Percentiles rank a stretch among this genome's conserved stretches.
phyloP scores from a whole-genome alignment of 2,113 vertebrate species.

The Amphiprion ocellaris region DNA sequence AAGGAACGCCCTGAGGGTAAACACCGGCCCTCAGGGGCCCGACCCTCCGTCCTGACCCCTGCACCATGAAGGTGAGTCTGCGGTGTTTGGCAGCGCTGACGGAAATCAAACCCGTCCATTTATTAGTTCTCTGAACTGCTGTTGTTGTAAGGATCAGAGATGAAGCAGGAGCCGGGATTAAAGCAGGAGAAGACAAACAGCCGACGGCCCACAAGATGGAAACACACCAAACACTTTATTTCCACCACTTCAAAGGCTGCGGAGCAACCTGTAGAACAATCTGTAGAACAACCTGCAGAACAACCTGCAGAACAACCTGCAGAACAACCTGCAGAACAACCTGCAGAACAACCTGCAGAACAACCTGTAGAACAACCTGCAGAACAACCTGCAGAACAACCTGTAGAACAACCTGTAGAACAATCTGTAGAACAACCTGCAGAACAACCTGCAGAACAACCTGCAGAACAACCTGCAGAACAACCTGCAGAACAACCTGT shows the following conservation, averaged over 20 bases:
- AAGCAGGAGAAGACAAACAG: constrained; percentile 79
- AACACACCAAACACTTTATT: constrained; percentile 65
- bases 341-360: too few species aligned
- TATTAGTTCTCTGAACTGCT: constrained; percentile 79
- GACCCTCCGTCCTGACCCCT: constrained; percentile 64
- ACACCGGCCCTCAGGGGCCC: constrained; percentile 62
- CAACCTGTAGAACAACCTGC: too few species aligned
- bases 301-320: too few species aligned
- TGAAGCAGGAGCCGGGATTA: constrained; percentile 77
- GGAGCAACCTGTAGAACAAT: not conserved
- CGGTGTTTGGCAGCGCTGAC: constrained; percentile 79
- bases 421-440: too few species aligned
- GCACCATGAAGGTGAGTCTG: constrained; percentile 77
- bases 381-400: too few species aligned
- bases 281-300: too few species aligned
- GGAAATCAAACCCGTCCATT: constrained; percentile 82
- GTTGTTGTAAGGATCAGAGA: constrained; percentile 81
- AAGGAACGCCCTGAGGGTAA: constrained; percentile 79
- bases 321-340: too few species aligned
- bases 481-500: too few species aligned
- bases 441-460: too few species aligned
- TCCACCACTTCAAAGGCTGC: constrained; percentile 74
- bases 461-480: too few species aligned
- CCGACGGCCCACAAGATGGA: constrained; percentile 54
- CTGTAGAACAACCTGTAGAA: too few species aligned